Evolutionary conservation across 2,888 invertebrate genomes (phyloP), one percentile per base, ranked within the genome.

Genomic region (Chymomyza procnemis): DNA sequence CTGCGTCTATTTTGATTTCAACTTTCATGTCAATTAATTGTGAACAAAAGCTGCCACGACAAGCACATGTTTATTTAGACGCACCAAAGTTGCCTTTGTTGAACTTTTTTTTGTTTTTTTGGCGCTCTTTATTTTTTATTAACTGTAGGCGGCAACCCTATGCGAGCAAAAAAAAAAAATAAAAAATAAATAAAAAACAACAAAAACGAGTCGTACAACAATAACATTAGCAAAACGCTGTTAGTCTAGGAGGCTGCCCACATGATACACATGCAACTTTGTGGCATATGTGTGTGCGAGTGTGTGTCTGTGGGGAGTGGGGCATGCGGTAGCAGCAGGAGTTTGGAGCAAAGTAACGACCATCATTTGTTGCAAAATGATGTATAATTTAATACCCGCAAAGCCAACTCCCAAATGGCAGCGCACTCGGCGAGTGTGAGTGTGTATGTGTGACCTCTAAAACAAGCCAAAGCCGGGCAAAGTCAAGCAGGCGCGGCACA

Each of bases 341-440:
- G 72, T 73, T 67, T 73, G 66, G 54, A 62, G 52, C 64, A 71
- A 67, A 78, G 84, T 87, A 86, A 86, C 83, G 86, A 88, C 87
- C 83, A 85, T 88, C 86, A 86, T 86, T 86, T 87, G 86, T 88
- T 88, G 83, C 88, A 81, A 86, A 86, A 86, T 86, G 87, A 86
- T 85, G 87, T 86, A 86, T 88, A 86, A 86, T 86, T 86, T 86
- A 86, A 88, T 86, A 86, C 86, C 88, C 88, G 85, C 88, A 88
- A 86, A 88, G 87, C 85, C 83, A 88, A 85, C 85, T 88, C 88
- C 87, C 86, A 76, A 83, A 77, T 88, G 87, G 74, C 76, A 68
- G 63, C 68, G 46, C 67, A 61, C 41, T 46, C 55, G 30, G 4
- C 4, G 26, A 47, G 50, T 57, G 52, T 61, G 54, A 56, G 60